phyloP scores from a whole-genome alignment of 1,140 invertebrate species.

The Maniola jurtina region DNA sequence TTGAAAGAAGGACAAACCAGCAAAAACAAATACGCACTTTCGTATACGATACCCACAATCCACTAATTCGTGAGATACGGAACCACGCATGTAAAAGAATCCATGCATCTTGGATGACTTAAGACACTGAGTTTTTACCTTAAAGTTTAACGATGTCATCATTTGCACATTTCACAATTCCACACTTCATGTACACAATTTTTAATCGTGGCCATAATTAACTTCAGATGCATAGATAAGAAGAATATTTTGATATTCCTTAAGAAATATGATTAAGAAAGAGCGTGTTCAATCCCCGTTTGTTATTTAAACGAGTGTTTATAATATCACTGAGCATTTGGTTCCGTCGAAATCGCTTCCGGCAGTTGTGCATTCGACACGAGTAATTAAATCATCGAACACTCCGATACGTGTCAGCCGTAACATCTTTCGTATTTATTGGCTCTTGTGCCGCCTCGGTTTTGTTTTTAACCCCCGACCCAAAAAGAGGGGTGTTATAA shows the following conservation, averaged over 20 bases:
- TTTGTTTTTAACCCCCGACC: too few relatives aligned
- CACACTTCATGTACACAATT: background rate
- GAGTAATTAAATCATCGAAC: constrained; percentile 30
- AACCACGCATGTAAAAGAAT: too few relatives aligned
- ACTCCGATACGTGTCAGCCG: constrained; percentile 16
- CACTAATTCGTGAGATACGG: too few relatives aligned
- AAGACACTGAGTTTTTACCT: background rate
- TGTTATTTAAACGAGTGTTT: constrained; percentile 29
- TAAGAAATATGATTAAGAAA: constrained; percentile 13
- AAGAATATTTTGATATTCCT: constrained; percentile 1
- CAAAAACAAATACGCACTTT: too few relatives aligned
- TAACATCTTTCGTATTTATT: constrained; percentile 23
- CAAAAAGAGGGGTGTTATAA: too few relatives aligned
- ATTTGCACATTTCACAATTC: background rate
- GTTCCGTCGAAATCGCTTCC: constrained; percentile 31
- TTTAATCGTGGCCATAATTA: constrained; percentile 7
- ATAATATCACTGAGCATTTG: constrained; percentile 27
- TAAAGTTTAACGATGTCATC: background rate
- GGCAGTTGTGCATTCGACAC: constrained; percentile 34
- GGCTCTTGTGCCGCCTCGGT: constrained; percentile 1
- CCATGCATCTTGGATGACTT: too few relatives aligned
- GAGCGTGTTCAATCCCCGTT: constrained; percentile 19
- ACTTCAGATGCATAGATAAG: constrained; percentile 12
- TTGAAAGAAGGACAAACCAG: too few relatives aligned
- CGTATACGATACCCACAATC: too few relatives aligned